These are phyloP conservation scores for Protaetia brevitarsis DNA, from an alignment of 1,140 invertebrate species.

Conservation along the genomic window DNA sequence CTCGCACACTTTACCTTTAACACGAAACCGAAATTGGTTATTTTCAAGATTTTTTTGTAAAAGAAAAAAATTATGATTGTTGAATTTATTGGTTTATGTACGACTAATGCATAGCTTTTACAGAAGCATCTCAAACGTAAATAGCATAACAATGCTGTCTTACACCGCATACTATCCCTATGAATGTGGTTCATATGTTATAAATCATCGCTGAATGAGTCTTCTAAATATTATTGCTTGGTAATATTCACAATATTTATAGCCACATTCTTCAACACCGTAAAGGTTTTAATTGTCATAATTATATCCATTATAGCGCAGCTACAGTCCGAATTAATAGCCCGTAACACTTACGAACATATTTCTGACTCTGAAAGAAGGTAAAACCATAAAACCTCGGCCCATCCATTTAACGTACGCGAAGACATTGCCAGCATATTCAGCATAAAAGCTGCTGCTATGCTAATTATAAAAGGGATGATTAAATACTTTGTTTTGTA, in stretches of 20 bases:
- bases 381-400: not conserved
- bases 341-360: no score
- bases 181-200: no score
- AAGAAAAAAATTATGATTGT: no score
- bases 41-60: no score
- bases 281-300: not conserved
- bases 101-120: no score
- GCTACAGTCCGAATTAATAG: not conserved
- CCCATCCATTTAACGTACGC: constrained; percentile 3
- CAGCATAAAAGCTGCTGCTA: not conserved
- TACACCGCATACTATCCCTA: no score
- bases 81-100: no score
- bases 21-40: no score
- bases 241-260: not conserved
- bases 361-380: not conserved
- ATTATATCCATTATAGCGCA: not conserved
- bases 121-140: no score
- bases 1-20: no score
- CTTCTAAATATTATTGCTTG: not conserved
- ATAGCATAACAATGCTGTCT: no score
- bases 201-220: no score
- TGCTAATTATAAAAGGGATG: constrained; percentile 22
- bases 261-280: not conserved
- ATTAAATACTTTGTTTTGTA: constrained; percentile 24
- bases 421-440: not conserved